Conservation (phyloP, 2,113 vertebrate species). For the Ginglymostoma cirratum region DNA sequence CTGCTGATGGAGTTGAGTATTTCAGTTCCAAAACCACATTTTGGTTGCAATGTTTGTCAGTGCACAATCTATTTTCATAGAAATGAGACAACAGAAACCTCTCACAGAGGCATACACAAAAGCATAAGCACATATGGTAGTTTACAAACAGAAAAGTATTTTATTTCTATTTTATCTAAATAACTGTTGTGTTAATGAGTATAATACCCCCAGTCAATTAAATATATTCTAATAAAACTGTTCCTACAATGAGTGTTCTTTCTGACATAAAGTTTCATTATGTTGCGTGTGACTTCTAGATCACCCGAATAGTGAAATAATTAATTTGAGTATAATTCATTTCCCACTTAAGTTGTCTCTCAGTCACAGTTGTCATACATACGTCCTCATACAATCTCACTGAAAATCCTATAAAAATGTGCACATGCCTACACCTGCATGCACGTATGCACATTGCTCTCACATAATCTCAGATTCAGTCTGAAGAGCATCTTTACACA, state of each 20-base stretch:
- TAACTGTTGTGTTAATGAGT: neutral
- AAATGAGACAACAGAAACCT: neutral
- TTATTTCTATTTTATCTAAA: neutral
- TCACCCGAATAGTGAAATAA: neutral
- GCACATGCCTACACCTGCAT: neutral
- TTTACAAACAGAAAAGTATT: neutral
- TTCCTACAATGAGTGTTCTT: neutral
- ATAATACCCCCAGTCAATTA: neutral
- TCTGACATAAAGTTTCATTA: neutral
- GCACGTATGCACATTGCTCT: neutral
- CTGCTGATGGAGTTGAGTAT: neutral
- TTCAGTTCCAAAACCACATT: slow-evolving; percentile 8
- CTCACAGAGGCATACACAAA: neutral
- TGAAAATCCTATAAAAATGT: neutral
- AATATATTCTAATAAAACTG: neutral
- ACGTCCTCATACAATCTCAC: neutral
- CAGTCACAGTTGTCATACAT: neutral
- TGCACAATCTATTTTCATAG: neutral
- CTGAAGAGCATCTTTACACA: neutral
- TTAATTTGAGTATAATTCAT: neutral
- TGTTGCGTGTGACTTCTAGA: neutral
- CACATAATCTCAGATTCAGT: neutral
- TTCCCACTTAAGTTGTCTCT: neutral
- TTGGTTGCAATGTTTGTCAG: too few species aligned
- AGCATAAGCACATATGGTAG: neutral